Evolutionary conservation across 2,797 vertebrate species (phyloP), one percentile per base, ranked within the genome.

Genomic region (Onychomys torridus): DNA sequence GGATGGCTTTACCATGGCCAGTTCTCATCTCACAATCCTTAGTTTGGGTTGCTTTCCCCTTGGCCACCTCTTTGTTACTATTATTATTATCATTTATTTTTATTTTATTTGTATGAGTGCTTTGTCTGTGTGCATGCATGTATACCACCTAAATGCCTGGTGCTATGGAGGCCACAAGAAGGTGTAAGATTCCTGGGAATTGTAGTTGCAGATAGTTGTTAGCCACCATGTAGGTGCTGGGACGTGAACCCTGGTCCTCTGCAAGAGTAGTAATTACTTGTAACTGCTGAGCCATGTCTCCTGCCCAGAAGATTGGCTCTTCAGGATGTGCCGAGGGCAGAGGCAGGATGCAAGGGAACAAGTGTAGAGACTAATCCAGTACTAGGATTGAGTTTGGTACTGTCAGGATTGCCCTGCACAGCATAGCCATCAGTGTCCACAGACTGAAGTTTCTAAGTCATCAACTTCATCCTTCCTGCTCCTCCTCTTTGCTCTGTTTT

Each of bases 361-460:
- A 19, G 23, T 8, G 23, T 32, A 59, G 32, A 57, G 55, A 83
- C 75, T 14, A 57, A 16, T 4, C 57, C 71, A 61, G 71, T 12
- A 1, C 9, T 7, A 76, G 57, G 34, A 88, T 34, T 5, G 34
- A 14, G 37, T 69, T 84, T 27, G 25, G 25, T 9, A 3, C 49
- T 25, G 0, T 0, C 6, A 63, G 34, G 21, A 1, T 29, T 43
- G 12, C 32, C 49, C 23, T n/a, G 73, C 49, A 17, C 14, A 23
- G 29, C 77, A 34, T 0, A 7, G 14, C 4, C 77, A 12, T 32
- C 25, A 11, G 2, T 34, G 46, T 86, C 49, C 79, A 34, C 55
- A 61, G 73, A 61, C 32, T n/a, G 32, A 17, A 7, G 57, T 55
- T 76, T 91, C 69, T 21, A 43, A 93, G 46, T 0, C 55, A 59